Evolutionary conservation across 2,113 vertebrate species (phyloP), one percentile per base, ranked within the genome.

Genomic region (Cyprinus carpio): DNA sequence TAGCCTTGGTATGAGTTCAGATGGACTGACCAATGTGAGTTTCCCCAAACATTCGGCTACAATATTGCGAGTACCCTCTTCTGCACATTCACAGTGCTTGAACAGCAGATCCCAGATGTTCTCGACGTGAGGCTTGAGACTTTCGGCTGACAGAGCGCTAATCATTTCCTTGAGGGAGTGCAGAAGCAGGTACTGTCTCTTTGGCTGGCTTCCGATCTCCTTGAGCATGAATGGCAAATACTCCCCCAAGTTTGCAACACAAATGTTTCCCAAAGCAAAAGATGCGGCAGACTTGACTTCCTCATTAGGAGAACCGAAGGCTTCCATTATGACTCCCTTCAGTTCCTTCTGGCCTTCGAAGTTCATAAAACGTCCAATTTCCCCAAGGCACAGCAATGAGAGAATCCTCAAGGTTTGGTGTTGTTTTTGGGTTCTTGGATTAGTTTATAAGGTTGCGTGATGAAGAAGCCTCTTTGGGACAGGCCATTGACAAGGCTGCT

Each of bases 1-100:
- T 69, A 99, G 92, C n/a, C 94, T 91, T 34, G 96, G 96, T 89
- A 99, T 91, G 40, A 98, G 94, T 77, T 95, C 95, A 0, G 92
- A 87, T 0, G 97, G 96, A 75, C 95, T 95, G 40, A 96, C 95
- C 10, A 98, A 62, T 0, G 96, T 94, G 65, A 99, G 95, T 90
- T 96, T 97, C 4, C 96, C 97, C 43, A 99, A 62, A 92, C 98
- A 99, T 43, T 99, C 97, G 0, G 97, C 96, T 90, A 98, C 97
- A 87, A 98, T 96, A 0, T 93, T 96, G 88, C 97, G 96, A 0
- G 96, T 97, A 18, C 98, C 97, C 56, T 99, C 97, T 91, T 99
- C 98, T 0, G 94, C 43, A 13, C 94, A 95, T 92, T 98, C 96
- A 0, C 97, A 97, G 93, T 94, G 94, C 90, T 96, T 95, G 80